Percentiles rank a stretch among this genome's conserved stretches.
Evolutionary conservation across 2,888 invertebrate genomes (phyloP).

Genomic region (Drosophila tanythrix): DNA sequence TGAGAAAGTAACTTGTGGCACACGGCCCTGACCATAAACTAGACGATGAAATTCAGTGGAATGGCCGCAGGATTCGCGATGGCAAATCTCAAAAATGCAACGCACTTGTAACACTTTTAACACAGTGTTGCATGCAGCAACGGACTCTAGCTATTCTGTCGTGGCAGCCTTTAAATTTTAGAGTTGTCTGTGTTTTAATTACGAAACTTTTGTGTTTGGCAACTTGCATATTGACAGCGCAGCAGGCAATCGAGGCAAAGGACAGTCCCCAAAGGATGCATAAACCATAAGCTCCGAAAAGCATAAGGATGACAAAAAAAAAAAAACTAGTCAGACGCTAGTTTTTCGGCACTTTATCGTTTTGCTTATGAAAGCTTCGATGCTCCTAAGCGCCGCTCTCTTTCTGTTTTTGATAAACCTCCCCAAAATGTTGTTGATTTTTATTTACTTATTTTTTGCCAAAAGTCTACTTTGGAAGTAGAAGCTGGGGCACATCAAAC

Average conservation of each 20-base stretch:
- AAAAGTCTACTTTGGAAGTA: slow-evolving; percentile 25
- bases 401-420: not conserved
- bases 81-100: slow-evolving; percentile 39
- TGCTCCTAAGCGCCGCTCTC: slow-evolving; percentile 31
- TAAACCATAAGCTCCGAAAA: slow-evolving; percentile 12
- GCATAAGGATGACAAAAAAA: slow-evolving; percentile 25
- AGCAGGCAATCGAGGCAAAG: slow-evolving; percentile 23
- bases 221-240: slow-evolving; percentile 51
- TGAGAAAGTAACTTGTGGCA: slow-evolving; percentile 8
- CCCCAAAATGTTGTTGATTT: not conserved
- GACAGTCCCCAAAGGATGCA: slow-evolving; percentile 17
- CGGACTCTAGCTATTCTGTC: not conserved
- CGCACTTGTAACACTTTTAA: slow-evolving; percentile 1
- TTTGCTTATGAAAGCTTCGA: slow-evolving; percentile 32
- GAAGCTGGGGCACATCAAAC: slow-evolving; percentile 66
- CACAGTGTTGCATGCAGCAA: slow-evolving; percentile 32
- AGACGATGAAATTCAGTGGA: slow-evolving; percentile 56
- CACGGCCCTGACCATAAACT: slow-evolving; percentile 37
- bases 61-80: slow-evolving; percentile 8
- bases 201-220: slow-evolving; percentile 64
- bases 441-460: slow-evolving; percentile 10
- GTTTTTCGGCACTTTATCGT: slow-evolving; percentile 40
- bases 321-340: slow-evolving; percentile 19
- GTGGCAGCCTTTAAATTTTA: slow-evolving; percentile 35
- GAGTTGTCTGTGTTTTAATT: slow-evolving; percentile 63